Conservation (phyloP, 2,113 vertebrate genomes). For the Antennarius striatus region DNA sequence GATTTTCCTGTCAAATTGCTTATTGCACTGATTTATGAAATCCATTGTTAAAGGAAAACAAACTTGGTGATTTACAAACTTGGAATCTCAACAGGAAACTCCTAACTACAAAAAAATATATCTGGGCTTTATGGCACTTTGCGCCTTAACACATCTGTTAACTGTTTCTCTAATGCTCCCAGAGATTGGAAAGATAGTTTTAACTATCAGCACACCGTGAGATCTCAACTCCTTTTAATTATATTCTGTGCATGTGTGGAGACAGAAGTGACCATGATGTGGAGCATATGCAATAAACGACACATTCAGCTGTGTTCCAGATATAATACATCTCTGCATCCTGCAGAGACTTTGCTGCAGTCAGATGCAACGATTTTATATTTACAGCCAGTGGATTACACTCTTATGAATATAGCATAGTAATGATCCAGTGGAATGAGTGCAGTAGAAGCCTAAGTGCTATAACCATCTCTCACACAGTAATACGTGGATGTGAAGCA, state of each 20-base stretch:
- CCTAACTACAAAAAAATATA: too few relatives aligned
- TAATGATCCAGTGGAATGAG: slow-evolving; percentile 47
- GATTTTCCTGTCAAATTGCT: slow-evolving; percentile 46
- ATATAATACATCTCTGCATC: slow-evolving; percentile 34
- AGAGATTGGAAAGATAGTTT: too few relatives aligned
- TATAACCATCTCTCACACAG: slow-evolving; percentile 47
- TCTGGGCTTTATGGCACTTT: too few relatives aligned
- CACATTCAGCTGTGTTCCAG: neutral
- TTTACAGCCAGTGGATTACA: slow-evolving; percentile 43
- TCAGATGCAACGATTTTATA: slow-evolving; percentile 35
- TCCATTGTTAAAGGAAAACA: too few relatives aligned
- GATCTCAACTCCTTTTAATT: slow-evolving; percentile 24
- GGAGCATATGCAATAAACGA: slow-evolving; percentile 52
- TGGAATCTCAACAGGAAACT: too few relatives aligned
- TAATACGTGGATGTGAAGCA: slow-evolving; percentile 40
- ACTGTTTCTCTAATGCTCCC: too few relatives aligned
- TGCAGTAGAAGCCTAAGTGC: slow-evolving; percentile 33
- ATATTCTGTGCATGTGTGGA: slow-evolving; percentile 9
- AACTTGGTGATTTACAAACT: too few relatives aligned
- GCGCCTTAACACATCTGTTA: too few relatives aligned
- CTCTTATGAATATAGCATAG: slow-evolving; percentile 31
- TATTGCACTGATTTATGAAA: slow-evolving; percentile 27
- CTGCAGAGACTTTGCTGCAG: slow-evolving; percentile 18
- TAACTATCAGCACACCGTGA: neutral
- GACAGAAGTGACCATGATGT: slow-evolving; percentile 15